Evolutionary conservation across 2,888 invertebrate species (phyloP), one percentile per base, ranked within the genome.

Genomic region (Apotomis betuletana): DNA sequence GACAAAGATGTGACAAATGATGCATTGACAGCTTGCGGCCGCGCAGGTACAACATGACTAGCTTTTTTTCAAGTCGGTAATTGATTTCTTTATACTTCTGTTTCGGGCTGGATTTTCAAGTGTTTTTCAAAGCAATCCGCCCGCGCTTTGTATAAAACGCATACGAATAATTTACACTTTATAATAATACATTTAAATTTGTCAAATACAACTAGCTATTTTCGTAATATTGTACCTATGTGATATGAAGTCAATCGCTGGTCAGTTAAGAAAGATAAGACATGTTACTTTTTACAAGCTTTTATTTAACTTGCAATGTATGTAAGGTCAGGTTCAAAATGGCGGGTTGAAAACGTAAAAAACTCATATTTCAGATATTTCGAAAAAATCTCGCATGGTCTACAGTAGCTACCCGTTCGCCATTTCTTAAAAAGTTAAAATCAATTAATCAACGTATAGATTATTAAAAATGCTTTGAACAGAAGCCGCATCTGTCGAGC

Each of bases 11-110:
- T 88, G 85, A 88, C 86, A 85, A 88, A 88, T 85, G 85, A 82
- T 83, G 77, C 84, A 87, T 75, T 86, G 88, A 88, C 87, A 87
- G 76, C 77, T 76, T 70, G 76, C 59, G 79, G 80, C 44, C 9
- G 51, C 51, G 70, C 64, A 68, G 63, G 72, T 73, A 67, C 71
- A 65, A 65, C 57, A 65, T 65, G 65, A 65, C 65, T 65, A 4
- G 65, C 64, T 57, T 46, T 57, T 65, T 65, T 57, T 41, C n/a
- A 44, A 65, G 55, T 65, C 65, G 65, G 65, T 65, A 65, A 65
- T 65, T 46, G 46, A 65, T 65, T 65, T 57, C 65, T 65, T 57
- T 57, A 57, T 57, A 51, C 15, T 59, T 12, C 41, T 62, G 61
- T 61, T 61, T 57, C 62, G 67, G 52, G 57, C 51, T 44, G 41